phyloP scores from a whole-genome alignment of 2,888 invertebrate species.

The Fragum sueziense region DNA sequence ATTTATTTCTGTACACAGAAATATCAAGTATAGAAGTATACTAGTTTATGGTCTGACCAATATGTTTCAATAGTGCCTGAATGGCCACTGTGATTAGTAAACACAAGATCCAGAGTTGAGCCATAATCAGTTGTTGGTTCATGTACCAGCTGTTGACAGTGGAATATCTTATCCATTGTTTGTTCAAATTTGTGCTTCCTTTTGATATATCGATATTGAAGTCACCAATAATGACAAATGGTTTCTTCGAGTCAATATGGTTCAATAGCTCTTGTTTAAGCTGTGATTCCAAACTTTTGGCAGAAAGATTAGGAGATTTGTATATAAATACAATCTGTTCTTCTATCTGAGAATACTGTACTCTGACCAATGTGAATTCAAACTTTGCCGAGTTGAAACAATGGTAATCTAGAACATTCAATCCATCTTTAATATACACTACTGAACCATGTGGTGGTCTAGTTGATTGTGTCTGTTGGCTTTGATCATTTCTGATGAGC shows the following conservation, averaged over 20 bases:
- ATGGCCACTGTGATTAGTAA: slow-evolving; percentile 20
- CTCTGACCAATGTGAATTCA: neutral
- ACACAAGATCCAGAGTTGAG: slow-evolving; percentile 34
- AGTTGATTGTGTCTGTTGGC: neutral
- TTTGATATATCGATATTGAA: slow-evolving; percentile 40
- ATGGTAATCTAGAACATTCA: neutral
- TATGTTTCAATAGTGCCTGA: neutral
- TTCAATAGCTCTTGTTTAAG: neutral
- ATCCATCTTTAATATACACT: slow-evolving; percentile 33
- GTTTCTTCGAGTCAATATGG: too few relatives aligned
- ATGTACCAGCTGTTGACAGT: slow-evolving; percentile 23
- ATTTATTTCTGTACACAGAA: too few relatives aligned
- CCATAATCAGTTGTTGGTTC: slow-evolving; percentile 40
- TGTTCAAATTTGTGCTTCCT: too few relatives aligned
- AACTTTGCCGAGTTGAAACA: neutral
- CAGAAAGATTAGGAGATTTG: slow-evolving; percentile 19
- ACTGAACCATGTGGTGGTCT: slow-evolving; percentile 42
- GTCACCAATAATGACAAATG: too few relatives aligned
- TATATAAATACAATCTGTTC: slow-evolving; percentile 31
- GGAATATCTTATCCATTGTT: slow-evolving; percentile 15
- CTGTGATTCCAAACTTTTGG: neutral
- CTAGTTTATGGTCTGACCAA: slow-evolving; percentile 3
- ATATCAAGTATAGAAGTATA: neutral
- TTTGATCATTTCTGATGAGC: slow-evolving; percentile 35
- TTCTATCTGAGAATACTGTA: neutral